phyloP scores from a whole-genome alignment of 2,113 vertebrate species.

The Chauna torquata region DNA sequence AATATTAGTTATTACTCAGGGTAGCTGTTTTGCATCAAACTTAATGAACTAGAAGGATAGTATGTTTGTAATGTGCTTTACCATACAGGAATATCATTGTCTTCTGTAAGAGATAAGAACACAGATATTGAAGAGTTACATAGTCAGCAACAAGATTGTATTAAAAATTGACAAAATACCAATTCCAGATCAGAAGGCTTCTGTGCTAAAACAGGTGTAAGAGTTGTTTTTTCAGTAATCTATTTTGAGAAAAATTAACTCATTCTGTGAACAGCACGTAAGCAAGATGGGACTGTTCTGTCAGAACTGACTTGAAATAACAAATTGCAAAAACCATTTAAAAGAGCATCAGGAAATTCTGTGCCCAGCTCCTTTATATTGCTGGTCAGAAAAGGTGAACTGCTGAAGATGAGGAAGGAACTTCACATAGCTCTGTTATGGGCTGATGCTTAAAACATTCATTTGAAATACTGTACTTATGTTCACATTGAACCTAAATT shows the following conservation, averaged over 20 bases:
- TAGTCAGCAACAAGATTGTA: background rate
- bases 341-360: slow-evolving; percentile 19
- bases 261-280: slow-evolving; percentile 15
- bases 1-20: slow-evolving; percentile 49
- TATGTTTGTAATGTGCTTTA: slow-evolving; percentile 7
- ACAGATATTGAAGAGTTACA: slow-evolving; percentile 14
- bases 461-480: background rate
- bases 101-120: slow-evolving; percentile 9
- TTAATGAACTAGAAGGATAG: background rate
- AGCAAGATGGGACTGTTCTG: background rate
- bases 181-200: slow-evolving; percentile 18
- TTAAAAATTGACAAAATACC: slow-evolving; percentile 42
- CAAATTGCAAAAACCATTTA: slow-evolving; percentile 9
- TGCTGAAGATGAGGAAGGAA: background rate
- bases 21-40: slow-evolving; percentile 48
- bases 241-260: background rate
- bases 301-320: slow-evolving; percentile 5
- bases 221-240: background rate
- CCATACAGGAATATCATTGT: slow-evolving; percentile 4
- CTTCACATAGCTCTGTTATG: slow-evolving; percentile 12
- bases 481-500: background rate
- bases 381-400: background rate
- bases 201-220: slow-evolving; percentile 17
- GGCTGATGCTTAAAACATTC: background rate
- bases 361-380: background rate